These are phyloP conservation scores for Alligator sinensis DNA, from an alignment of 2,113 vertebrate genomes.

Conservation along the genomic window DNA sequence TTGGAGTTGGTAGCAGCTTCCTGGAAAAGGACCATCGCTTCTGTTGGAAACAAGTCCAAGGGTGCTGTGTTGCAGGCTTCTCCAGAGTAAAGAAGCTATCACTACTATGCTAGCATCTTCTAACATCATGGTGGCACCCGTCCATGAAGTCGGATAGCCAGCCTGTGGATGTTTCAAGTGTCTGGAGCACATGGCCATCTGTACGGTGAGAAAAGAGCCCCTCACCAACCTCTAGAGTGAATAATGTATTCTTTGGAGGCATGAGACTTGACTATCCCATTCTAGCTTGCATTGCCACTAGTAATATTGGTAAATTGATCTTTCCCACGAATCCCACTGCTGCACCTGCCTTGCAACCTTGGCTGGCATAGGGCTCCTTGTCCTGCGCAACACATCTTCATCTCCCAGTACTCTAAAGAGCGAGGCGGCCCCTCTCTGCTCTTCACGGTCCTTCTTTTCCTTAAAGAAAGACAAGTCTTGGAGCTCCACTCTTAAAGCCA, in stretches of 20 bases:
- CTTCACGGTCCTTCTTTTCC: background rate
- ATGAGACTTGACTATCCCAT: background rate
- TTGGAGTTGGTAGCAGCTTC: background rate
- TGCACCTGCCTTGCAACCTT: background rate
- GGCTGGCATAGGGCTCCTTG: background rate
- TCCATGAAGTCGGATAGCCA: too few species aligned
- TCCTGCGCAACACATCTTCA: background rate
- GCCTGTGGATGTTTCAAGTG: too few species aligned
- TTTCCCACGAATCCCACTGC: background rate
- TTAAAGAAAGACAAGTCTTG: too few species aligned
- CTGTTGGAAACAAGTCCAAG: background rate
- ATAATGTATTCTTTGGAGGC: accelerated
- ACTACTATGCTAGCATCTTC: background rate
- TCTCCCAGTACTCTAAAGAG: background rate
- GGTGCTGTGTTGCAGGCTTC: background rate
- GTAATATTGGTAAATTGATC: background rate
- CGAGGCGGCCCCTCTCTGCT: conserved; percentile 20
- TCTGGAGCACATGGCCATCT: background rate
- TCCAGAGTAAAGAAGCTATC: background rate
- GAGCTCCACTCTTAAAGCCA: too few species aligned
- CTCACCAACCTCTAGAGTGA: background rate
- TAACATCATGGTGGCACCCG: too few species aligned
- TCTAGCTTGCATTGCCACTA: background rate
- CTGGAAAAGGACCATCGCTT: background rate
- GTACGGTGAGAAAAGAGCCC: background rate